Conservation (phyloP, 2,797 vertebrate species). For the Nasua narica region DNA sequence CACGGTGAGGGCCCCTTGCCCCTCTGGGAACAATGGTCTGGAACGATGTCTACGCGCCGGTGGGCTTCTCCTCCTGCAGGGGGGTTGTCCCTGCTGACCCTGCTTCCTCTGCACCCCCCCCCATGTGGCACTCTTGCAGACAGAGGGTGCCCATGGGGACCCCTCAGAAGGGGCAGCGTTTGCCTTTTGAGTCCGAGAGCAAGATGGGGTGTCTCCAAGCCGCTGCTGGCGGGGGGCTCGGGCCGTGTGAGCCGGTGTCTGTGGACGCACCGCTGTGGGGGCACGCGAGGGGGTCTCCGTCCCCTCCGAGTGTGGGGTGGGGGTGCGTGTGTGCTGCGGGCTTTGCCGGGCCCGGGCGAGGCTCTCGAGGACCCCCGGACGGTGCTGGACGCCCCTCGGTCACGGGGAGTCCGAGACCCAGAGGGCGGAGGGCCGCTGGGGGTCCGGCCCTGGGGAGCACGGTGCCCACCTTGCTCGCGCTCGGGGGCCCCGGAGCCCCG, state of each 20-base stretch:
- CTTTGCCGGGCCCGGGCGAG: rapidly evolving
- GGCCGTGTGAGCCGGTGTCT: too few relatives aligned
- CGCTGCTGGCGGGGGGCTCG: not conserved
- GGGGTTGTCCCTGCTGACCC: rapidly evolving
- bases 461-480: too few relatives aligned
- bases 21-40: not conserved
- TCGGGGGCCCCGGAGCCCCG: not conserved
- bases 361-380: not conserved
- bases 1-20: rapidly evolving
- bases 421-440: too few relatives aligned
- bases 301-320: rapidly evolving
- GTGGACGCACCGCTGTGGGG: rapidly evolving
- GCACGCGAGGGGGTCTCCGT: too few relatives aligned
- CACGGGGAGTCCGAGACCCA: too few relatives aligned
- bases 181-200: not conserved
- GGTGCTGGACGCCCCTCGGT: not conserved
- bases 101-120: rapidly evolving
- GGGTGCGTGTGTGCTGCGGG: rapidly evolving
- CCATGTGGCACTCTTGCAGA: rapidly evolving
- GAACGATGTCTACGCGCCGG: rapidly evolving
- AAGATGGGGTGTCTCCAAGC: rapidly evolving
- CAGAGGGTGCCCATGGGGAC: not conserved
- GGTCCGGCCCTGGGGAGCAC: not conserved
- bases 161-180: rapidly evolving
- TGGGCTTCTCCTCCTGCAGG: rapidly evolving